Evolutionary conservation across 2,113 vertebrate species (phyloP).

Genomic region (Anoura caudifer): DNA sequence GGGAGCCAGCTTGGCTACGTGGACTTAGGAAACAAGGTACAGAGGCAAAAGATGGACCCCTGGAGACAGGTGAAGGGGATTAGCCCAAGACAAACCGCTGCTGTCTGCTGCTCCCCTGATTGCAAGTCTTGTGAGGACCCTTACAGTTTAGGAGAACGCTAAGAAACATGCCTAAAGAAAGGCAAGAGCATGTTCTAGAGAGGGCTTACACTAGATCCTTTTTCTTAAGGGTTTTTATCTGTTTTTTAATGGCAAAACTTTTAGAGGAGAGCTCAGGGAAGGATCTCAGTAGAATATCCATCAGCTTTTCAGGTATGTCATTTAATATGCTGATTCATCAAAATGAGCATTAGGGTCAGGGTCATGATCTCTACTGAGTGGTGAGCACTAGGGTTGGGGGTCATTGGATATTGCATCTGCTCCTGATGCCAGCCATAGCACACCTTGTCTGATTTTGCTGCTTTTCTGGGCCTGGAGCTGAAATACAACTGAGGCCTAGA

Average conservation of each 20-base stretch:
- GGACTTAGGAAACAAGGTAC: not conserved
- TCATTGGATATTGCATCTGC: not conserved
- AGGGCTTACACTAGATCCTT: not conserved
- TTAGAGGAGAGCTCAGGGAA: not conserved
- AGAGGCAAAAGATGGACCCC: too few species aligned
- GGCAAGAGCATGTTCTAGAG: not conserved
- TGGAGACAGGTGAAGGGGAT: not conserved
- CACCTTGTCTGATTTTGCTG: not conserved
- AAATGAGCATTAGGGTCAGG: not conserved
- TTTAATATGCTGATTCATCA: not conserved
- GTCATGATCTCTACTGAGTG: not conserved
- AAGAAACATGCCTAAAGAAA: not conserved
- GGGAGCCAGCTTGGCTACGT: not conserved
- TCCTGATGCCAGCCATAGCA: not conserved
- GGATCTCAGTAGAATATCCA: not conserved
- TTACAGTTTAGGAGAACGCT: not conserved
- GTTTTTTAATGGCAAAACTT: not conserved
- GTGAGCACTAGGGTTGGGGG: not conserved
- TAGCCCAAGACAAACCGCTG: not conserved
- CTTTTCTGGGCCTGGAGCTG: not conserved
- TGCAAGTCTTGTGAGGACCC: not conserved
- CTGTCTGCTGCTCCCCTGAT: not conserved
- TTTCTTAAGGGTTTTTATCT: not conserved
- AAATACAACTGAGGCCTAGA: not conserved
- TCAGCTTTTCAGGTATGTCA: not conserved